Base-by-base conservation (phyloP, 1,140 invertebrate genomes). In the Solen grandis region DNA sequence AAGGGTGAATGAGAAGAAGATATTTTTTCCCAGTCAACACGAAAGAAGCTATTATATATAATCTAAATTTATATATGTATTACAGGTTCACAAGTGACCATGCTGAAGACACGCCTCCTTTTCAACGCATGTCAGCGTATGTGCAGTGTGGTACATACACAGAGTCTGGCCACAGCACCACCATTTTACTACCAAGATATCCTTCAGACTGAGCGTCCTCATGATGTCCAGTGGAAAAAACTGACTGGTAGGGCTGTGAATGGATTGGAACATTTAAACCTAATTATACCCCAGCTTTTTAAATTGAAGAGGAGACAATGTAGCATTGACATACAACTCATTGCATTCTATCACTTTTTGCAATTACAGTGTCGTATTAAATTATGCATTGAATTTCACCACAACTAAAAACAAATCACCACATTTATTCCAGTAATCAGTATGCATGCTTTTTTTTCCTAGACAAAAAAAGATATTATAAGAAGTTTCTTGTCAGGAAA, bases 111-210 rank as follows among this genome's bases (percentile, higher is more conserved):
- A 41, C 35, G 66, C n/a, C 36, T 70, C 36, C 52, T 80, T 57
- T 72, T 50, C 33, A 54, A 36, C 46, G 29, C 73, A 50, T 22
- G 60, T 66, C 76, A 83, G 41, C 65, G 62, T 59, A 29, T 78
- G n/a, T 22, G 55, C 31, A n/a, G 41, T 54, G 13, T 29, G 29
- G 22, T 75, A 38, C 60, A 78, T 2, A 54, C 65, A 52, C 73
- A 85, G 46, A 29, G 46, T 25, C 46, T 33, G 38, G 60, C 66
- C 27, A 33, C 50, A 68, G 29, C 35, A 63, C 81, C 88, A 57
- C 91, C 91, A 68, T 93, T 93, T 78, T 69, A 86, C 66, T 93
- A 88, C 73, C 92, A 93, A 82, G 92, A 93, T 60, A 90, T 93
- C 38, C 80, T 93, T 19, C 84, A 92, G 55, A 52, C 77, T 25